These are phyloP conservation scores for Salpingus planirostris DNA, from an alignment of 2,888 invertebrate genomes.

Conservation along the genomic window DNA sequence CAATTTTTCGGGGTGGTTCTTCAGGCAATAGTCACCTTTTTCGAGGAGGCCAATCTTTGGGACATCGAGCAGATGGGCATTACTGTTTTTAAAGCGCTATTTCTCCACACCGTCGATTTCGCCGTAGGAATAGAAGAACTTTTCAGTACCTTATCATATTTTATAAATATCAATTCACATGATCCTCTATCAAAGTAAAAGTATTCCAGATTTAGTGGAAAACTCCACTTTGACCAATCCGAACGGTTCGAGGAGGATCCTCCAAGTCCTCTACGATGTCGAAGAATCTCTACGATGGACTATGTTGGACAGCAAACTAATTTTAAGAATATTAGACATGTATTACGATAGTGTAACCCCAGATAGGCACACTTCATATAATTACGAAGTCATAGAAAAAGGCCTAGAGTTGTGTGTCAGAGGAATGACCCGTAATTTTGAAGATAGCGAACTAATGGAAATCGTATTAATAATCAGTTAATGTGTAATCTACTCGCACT, in stretches of 20 bases:
- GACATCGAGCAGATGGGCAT: slow-evolving; percentile 8
- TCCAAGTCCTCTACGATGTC: slow-evolving; percentile 8
- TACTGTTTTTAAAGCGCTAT: slow-evolving; percentile 2
- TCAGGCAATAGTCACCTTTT: slow-evolving; percentile 5
- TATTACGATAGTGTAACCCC: slow-evolving; percentile 9
- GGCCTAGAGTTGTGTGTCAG: slow-evolving; percentile 50
- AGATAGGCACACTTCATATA: slow-evolving; percentile 7
- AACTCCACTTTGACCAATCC: slow-evolving; percentile 8
- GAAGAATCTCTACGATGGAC: slow-evolving; percentile 4
- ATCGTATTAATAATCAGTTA: no score
- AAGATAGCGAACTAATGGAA: slow-evolving; percentile 42
- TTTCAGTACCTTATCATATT: no score
- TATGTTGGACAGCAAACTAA: slow-evolving; percentile 2
- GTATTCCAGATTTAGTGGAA: slow-evolving; percentile 2
- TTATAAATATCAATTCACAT: no score
- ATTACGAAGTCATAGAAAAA: slow-evolving; percentile 40
- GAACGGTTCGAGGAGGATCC: slow-evolving; percentile 7
- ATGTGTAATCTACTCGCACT: neutral
- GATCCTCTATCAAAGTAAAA: neutral
- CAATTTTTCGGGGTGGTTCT: slow-evolving; percentile 1
- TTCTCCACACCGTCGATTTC: slow-evolving; percentile 2
- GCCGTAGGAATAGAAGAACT: neutral
- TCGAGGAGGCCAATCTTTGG: slow-evolving; percentile 10
- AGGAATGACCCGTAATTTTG: slow-evolving; percentile 44
- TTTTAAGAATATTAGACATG: slow-evolving; percentile 7